Base-by-base conservation (phyloP, 92 coral and sea anemone genomes). In the Hydrozoanthus gracilis region DNA sequence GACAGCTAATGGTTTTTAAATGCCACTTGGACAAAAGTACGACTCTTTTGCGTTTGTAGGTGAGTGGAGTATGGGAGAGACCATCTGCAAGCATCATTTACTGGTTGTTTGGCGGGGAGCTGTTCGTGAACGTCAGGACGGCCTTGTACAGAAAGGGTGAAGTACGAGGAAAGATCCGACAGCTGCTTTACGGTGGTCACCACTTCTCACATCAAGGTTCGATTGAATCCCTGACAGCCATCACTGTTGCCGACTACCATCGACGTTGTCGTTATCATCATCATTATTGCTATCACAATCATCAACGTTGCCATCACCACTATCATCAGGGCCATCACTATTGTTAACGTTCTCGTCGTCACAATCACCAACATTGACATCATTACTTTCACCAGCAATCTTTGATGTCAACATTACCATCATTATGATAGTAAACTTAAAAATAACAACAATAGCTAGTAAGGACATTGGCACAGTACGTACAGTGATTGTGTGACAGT, bases 121-220 rank as follows among this genome's bases (percentile, higher is more conserved):
- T 91, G 90, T 90, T 73, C 71, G 87, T 94, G 66, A 92, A 92
- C 61, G 98, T 94, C 8, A 92, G 94, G 16, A 92, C 95, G 51
- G 82, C 86, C 8, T 86, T 82, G 16, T 92, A 88, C 86, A 86
- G 87, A 17, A 87, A 82, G 18, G 98, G 95, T 2, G 98, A 94
- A 58, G 55, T 94, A 35, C 86, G 91, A 46, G 98, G 98, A 8
- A 78, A 88, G 64, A 83, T 93, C 6, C 87, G 89, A 35, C 98
- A 94, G 82, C 87, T 94, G 18, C 90, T 94, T 2, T 90, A 88
- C 73, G 89, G 87, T n/a, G 98, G 98, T 46, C 93, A 90, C 44
- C 98, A 91, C 46, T 44, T 92, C 20, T 83, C 95, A 8, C 91
- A 86, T 77, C 93, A 89, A 56, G 94, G 98, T 16, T 8, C 50